A percentile compares a stretch with the other conserved stretches of the same genome.
Conservation (phyloP, 2,113 vertebrate species). For the Pimephales promelas region DNA sequence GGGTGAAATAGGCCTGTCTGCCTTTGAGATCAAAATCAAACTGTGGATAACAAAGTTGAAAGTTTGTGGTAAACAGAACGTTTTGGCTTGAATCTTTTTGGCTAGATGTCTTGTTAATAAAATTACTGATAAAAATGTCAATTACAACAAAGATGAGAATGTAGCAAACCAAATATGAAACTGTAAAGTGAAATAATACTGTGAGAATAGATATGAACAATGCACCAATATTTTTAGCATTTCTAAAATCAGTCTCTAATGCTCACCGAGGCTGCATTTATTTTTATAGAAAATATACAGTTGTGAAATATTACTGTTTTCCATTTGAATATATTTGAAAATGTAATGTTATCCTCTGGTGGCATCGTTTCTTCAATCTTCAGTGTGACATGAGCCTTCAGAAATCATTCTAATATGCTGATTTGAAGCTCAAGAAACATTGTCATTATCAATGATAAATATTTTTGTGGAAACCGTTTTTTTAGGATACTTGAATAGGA, state of each 20-base stretch:
- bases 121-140: not conserved
- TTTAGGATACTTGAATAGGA: too few species aligned
- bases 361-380: not conserved
- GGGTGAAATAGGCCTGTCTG: not conserved
- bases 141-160: not conserved
- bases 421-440: not conserved
- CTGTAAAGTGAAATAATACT: not conserved
- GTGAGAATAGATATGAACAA: not conserved
- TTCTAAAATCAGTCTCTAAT: not conserved
- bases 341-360: too few species aligned
- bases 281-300: not conserved
- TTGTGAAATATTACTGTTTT: too few species aligned
- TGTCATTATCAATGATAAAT: too few species aligned
- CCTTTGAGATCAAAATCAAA: constrained; percentile 17
- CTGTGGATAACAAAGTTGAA: not conserved
- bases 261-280: not conserved
- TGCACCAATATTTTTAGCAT: too few species aligned
- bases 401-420: not conserved
- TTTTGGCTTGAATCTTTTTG: not conserved
- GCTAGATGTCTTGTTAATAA: not conserved
- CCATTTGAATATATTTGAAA: too few species aligned
- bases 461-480: too few species aligned
- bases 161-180: not conserved
- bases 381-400: not conserved
- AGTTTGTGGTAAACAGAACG: not conserved